Conservation (phyloP, 1,140 invertebrate species). For the Geopemphigus sp. region DNA sequence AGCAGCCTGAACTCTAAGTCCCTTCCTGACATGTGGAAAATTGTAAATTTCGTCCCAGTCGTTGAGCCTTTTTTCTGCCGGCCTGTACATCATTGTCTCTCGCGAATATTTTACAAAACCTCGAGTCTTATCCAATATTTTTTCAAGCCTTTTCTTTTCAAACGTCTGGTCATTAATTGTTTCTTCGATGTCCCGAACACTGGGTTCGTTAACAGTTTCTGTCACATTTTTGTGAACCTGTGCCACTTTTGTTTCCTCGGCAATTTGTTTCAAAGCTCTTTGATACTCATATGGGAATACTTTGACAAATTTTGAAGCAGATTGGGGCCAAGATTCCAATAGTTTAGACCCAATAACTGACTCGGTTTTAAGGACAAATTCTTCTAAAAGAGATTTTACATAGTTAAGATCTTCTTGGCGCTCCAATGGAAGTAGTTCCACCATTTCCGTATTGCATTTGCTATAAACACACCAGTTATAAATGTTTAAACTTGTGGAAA, state of each 20-base stretch:
- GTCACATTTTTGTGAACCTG: slow-evolving; percentile 57
- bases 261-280: slow-evolving; percentile 76
- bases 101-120: slow-evolving; percentile 96
- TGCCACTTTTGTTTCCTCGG: slow-evolving; percentile 58
- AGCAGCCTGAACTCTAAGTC: slow-evolving; percentile 86
- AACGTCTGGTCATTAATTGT: slow-evolving; percentile 70
- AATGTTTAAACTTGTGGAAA: neutral
- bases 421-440: slow-evolving; percentile 80
- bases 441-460: slow-evolving; percentile 89
- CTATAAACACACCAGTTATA: slow-evolving; percentile 56
- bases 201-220: slow-evolving; percentile 55
- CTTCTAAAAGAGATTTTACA: slow-evolving; percentile 75
- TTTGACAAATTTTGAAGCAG: slow-evolving; percentile 84
- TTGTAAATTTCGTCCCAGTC: slow-evolving; percentile 99
- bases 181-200: slow-evolving; percentile 84
- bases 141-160: slow-evolving; percentile 75
- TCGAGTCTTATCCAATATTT: slow-evolving; percentile 84
- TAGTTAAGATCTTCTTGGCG: slow-evolving; percentile 75
- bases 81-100: slow-evolving; percentile 80
- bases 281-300: slow-evolving; percentile 98
- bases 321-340: slow-evolving; percentile 77
- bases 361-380: slow-evolving; percentile 88
- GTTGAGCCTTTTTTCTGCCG: slow-evolving; percentile 76
- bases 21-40: slow-evolving; percentile 79
- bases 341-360: slow-evolving; percentile 80